Evolutionary conservation across 2,888 invertebrate genomes (phyloP).

Genomic region (Limnephilus rhombicus): DNA sequence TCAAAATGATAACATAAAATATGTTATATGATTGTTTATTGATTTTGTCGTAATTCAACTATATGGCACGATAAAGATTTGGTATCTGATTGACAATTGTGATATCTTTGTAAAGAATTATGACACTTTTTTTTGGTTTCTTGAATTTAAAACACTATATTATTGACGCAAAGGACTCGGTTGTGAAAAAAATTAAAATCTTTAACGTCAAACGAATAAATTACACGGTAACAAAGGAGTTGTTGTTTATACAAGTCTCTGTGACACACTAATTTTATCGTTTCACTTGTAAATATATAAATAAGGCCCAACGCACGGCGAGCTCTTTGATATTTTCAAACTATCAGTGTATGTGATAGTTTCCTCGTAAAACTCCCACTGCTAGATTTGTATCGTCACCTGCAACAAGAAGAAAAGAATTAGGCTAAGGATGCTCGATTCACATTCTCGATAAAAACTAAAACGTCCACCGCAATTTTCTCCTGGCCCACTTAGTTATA

Average conservation of each 20-base stretch:
- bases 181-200: too few species aligned
- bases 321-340: constrained; percentile 38
- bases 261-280: constrained; percentile 30
- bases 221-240: neutral
- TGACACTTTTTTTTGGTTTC: neutral
- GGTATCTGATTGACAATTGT: neutral
- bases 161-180: too few species aligned
- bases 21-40: neutral
- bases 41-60: neutral
- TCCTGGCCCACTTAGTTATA: neutral
- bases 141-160: neutral
- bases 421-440: constrained; percentile 45
- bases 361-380: constrained; percentile 52
- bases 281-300: constrained; percentile 29
- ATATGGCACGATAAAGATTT: neutral
- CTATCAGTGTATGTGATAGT: neutral
- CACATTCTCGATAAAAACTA: neutral
- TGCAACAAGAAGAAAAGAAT: constrained; percentile 50
- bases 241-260: constrained; percentile 13
- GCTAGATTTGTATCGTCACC: constrained; percentile 45
- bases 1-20: neutral
- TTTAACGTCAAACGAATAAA: neutral
- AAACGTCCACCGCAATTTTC: neutral
- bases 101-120: neutral
- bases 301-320: constrained; percentile 31